These are phyloP conservation scores for Artibeus lituratus DNA, from an alignment of 2,797 vertebrate species.

Conservation along the genomic window DNA sequence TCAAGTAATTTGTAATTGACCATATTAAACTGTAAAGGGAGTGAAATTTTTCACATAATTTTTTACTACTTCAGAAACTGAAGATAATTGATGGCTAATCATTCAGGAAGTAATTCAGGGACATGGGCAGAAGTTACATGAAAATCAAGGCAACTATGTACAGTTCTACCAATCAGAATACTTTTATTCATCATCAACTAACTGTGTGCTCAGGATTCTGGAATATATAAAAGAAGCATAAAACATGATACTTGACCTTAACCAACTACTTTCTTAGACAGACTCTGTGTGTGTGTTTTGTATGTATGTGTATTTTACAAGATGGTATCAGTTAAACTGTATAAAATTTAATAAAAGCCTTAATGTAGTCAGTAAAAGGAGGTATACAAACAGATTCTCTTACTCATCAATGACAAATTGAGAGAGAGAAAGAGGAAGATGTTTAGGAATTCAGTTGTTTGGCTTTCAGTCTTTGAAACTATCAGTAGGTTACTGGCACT, in stretches of 20 bases:
- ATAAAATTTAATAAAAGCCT: slow-evolving; percentile 2
- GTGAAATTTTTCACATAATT: neutral
- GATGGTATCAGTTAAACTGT: neutral
- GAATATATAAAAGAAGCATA: neutral
- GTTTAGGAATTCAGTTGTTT: neutral
- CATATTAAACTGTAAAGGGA: neutral
- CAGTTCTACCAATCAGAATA: neutral
- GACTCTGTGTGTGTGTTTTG: neutral
- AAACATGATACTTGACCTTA: neutral
- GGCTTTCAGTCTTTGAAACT: neutral
- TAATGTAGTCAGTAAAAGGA: neutral
- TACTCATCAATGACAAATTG: neutral
- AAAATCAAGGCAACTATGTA: neutral
- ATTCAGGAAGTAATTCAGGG: neutral
- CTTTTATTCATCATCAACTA: neutral
- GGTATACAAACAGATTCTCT: neutral
- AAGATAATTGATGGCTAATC: neutral
- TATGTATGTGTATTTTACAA: neutral
- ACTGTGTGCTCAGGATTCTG: neutral
- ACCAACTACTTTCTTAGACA: neutral
- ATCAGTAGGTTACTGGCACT: neutral
- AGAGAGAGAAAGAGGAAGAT: neutral
- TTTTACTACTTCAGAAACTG: slow-evolving; percentile 2
- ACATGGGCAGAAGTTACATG: neutral
- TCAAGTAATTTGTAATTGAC: neutral